phyloP scores from a whole-genome alignment of 1,140 invertebrate species.

The Trachelipus rathkii region DNA sequence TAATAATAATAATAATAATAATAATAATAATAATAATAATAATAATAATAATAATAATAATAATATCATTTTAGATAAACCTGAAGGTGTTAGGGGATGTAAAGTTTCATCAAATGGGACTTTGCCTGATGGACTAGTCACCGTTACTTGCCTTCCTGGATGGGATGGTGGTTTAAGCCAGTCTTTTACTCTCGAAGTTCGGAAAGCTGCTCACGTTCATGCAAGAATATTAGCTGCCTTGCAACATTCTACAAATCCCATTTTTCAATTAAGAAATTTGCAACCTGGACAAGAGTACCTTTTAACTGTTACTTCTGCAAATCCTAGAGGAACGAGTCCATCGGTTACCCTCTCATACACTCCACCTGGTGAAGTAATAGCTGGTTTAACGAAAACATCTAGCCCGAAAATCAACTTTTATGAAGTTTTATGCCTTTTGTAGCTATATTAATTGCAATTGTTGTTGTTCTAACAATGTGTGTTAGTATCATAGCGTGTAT shows the following conservation, averaged over 20 bases:
- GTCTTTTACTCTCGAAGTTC: conserved; percentile 73
- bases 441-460: neutral
- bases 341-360: conserved; percentile 60
- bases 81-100: conserved; percentile 78
- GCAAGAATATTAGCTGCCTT: conserved; percentile 31
- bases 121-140: conserved; percentile 62
- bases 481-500: neutral
- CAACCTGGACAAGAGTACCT: conserved; percentile 68
- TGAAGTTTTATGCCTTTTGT: neutral
- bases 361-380: conserved; percentile 2
- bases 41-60: too few species aligned
- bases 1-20: too few species aligned
- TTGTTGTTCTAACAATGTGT: neutral
- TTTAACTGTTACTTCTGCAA: conserved; percentile 61
- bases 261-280: conserved; percentile 69
- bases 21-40: too few species aligned
- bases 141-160: conserved; percentile 69
- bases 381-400: neutral
- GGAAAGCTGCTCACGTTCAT: conserved; percentile 28
- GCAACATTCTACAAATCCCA: conserved; percentile 28
- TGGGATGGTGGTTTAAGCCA: conserved; percentile 74
- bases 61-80: conserved; percentile 60
- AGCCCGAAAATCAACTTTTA: neutral
- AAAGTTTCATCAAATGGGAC: conserved; percentile 65
- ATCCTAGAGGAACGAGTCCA: conserved; percentile 60